Conservation (phyloP, 2,797 vertebrate genomes). For the Psittacula echo region DNA sequence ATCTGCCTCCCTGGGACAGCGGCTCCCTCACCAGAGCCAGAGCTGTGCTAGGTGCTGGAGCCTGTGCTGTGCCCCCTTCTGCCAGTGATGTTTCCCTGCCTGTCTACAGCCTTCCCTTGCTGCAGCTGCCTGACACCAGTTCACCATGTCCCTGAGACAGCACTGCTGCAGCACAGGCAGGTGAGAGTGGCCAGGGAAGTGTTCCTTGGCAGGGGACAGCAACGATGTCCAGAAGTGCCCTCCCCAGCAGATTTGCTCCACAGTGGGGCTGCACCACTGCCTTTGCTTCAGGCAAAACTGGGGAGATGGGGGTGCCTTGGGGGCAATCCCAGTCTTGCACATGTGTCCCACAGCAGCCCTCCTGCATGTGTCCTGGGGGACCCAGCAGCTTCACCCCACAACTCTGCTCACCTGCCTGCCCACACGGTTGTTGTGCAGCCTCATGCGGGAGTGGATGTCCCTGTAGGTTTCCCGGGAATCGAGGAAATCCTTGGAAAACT, state of each 20-base stretch:
- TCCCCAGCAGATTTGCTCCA: not conserved
- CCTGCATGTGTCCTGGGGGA: fast-evolving
- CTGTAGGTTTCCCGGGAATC: slow-evolving; percentile 95
- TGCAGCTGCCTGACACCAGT: not conserved
- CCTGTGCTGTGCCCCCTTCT: not conserved
- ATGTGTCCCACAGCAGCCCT: fast-evolving
- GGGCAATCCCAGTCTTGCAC: not conserved
- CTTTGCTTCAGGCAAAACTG: not conserved
- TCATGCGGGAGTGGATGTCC: slow-evolving; percentile 97
- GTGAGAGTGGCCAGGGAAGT: not conserved
- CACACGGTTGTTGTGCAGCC: slow-evolving; percentile 98
- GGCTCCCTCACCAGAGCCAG: not conserved
- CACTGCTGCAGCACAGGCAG: not conserved
- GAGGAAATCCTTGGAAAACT: slow-evolving; percentile 97
- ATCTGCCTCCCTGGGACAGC: not conserved
- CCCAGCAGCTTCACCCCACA: fast-evolving
- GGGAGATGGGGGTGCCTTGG: not conserved
- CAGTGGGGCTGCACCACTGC: not conserved
- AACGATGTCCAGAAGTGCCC: not conserved
- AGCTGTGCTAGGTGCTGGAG: not conserved
- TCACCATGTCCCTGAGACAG: not conserved
- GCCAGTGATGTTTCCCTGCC: not conserved
- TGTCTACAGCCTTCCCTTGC: not conserved
- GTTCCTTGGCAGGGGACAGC: not conserved
- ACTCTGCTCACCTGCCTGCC: slow-evolving; percentile 90